phyloP scores from a whole-genome alignment of 2,113 vertebrate genomes.

The Canis aureus region DNA sequence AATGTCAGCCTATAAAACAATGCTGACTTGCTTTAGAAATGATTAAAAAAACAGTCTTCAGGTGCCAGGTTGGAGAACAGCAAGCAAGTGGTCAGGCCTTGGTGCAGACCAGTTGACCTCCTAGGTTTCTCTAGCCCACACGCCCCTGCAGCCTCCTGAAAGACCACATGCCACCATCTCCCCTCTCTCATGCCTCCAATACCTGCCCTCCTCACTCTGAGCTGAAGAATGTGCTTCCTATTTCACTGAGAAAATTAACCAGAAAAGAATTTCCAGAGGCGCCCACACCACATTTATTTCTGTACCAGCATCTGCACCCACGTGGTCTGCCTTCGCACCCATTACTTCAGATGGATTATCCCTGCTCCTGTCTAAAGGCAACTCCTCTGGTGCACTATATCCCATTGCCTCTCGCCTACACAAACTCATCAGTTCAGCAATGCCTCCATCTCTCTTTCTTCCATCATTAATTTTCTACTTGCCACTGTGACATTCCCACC shows the following conservation, averaged over 20 bases:
- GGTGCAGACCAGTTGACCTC: not conserved
- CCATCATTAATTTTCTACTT: constrained; percentile 5
- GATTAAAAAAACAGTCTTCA: not conserved
- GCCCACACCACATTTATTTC: not conserved
- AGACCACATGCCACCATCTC: not conserved
- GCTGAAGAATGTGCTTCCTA: not conserved
- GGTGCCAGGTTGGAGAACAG: not conserved
- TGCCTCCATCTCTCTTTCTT: not conserved
- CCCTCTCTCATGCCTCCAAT: not conserved
- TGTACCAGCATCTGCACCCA: not conserved
- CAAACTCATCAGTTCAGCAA: not conserved
- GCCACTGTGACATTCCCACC: not conserved
- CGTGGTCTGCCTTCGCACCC: not conserved
- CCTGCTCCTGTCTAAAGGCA: not conserved
- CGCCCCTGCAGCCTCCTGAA: not conserved
- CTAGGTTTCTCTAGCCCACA: not conserved
- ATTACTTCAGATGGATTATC: not conserved
- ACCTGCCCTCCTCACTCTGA: not conserved
- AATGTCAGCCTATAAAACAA: not conserved
- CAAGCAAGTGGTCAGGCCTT: not conserved
- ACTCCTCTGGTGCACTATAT: not conserved
- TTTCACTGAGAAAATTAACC: constrained; percentile 32
- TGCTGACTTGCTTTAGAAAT: not conserved
- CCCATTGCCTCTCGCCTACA: not conserved
- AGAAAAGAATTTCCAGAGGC: not conserved